phyloP scores from a whole-genome alignment of 2,888 invertebrate genomes.

The Drosophila meridiana region DNA sequence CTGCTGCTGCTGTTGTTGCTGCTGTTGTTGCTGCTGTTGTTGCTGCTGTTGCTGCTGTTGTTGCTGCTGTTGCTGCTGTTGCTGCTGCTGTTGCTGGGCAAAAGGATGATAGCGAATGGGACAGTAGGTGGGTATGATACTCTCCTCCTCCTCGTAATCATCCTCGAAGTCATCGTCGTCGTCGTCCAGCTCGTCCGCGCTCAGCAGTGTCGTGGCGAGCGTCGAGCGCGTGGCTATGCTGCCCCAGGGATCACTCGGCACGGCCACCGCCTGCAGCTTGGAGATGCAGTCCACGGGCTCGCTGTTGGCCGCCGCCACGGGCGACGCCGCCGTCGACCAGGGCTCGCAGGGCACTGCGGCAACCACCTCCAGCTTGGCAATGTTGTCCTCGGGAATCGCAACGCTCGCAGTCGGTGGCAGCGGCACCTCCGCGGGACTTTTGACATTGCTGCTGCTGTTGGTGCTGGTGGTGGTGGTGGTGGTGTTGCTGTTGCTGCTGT shows the following conservation, averaged over 20 bases:
- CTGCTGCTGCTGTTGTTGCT: constrained; percentile 43
- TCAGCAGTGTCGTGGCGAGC: constrained; percentile 84
- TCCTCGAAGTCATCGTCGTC: constrained; percentile 85
- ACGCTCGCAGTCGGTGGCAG: constrained; percentile 81
- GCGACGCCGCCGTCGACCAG: constrained; percentile 73
- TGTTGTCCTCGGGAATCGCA: constrained; percentile 83
- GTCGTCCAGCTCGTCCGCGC: constrained; percentile 84
- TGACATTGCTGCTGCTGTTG: constrained; percentile 27
- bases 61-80: constrained; percentile 43
- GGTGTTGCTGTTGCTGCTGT: constrained; percentile 22
- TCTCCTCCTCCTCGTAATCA: constrained; percentile 85
- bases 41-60: constrained; percentile 51
- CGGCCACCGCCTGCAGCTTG: constrained; percentile 90
- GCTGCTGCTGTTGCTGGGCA: constrained; percentile 57
- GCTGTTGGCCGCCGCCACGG: constrained; percentile 48
- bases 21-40: constrained; percentile 47
- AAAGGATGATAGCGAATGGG: constrained; percentile 83
- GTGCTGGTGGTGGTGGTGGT: constrained; percentile 19
- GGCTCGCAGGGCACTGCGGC: constrained; percentile 82
- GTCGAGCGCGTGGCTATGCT: constrained; percentile 84
- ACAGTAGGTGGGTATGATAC: constrained; percentile 85
- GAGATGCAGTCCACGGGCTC: constrained; percentile 87
- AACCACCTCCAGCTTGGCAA: constrained; percentile 85
- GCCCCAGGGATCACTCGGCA: constrained; percentile 88
- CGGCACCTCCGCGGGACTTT: constrained; percentile 71